Conservation (phyloP, 2,113 vertebrate genomes). For the Boleophthalmus pectinirostris region DNA sequence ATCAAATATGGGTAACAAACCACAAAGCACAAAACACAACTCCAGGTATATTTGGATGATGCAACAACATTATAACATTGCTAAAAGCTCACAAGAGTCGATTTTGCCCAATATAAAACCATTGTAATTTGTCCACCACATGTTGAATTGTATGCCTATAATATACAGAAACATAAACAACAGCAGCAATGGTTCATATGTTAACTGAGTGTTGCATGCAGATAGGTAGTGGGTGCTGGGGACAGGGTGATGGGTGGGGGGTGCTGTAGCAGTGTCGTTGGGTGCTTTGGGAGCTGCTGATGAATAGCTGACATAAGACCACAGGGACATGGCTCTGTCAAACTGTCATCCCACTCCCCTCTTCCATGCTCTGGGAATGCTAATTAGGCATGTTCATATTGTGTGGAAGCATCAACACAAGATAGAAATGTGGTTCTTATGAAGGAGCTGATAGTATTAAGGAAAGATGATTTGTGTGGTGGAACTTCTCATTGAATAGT, state of each 20-base stretch:
- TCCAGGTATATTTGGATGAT: no score
- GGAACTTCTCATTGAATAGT: not conserved
- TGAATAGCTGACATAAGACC: slow-evolving; percentile 58
- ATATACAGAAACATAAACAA: not conserved
- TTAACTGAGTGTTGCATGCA: not conserved
- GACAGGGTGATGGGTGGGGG: slow-evolving; percentile 17
- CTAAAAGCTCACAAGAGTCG: no score
- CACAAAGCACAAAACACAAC: no score
- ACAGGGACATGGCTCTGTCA: slow-evolving; percentile 52
- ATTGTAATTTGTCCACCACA: no score
- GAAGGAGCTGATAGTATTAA: not conserved
- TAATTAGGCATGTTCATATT: slow-evolving; percentile 38
- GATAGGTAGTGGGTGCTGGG: slow-evolving; percentile 1
- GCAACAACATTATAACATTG: no score
- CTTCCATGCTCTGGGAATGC: slow-evolving; percentile 44
- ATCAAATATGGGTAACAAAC: no score
- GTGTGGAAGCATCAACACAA: slow-evolving; percentile 5
- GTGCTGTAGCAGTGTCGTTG: slow-evolving; percentile 17
- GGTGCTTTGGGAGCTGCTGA: slow-evolving; percentile 42
- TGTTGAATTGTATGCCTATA: no score
- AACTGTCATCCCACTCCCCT: slow-evolving; percentile 58
- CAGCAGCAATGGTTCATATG: not conserved
- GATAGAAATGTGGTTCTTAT: not conserved
- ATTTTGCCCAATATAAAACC: no score
- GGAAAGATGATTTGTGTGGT: not conserved